These are phyloP conservation scores for Lydus trimaculatus DNA, from an alignment of 2,888 invertebrate species.

Conservation along the genomic window DNA sequence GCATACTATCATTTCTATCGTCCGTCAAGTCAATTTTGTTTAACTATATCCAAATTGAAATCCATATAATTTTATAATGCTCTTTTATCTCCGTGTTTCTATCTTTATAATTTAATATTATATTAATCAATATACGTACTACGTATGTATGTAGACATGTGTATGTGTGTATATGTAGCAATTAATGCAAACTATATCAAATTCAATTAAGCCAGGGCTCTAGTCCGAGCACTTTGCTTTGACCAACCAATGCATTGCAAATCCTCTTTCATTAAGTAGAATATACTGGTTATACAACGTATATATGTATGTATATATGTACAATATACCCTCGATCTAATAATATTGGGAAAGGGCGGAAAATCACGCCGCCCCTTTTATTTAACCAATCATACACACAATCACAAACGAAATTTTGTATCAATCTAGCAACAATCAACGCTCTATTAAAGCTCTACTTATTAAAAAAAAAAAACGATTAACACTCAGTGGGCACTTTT, in stretches of 20 bases:
- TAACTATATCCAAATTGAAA: too few species aligned
- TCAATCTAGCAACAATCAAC: not conserved
- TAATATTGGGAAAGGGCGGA: not conserved
- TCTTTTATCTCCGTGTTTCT: not conserved
- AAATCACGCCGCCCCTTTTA: conserved; percentile 1
- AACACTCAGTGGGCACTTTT: not conserved
- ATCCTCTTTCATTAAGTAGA: conserved; percentile 49
- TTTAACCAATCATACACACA: not conserved
- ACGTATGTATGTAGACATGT: conserved; percentile 43
- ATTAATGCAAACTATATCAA: conserved; percentile 57
- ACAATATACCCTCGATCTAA: not conserved
- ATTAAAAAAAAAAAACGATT: too few species aligned
- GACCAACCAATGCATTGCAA: conserved; percentile 53
- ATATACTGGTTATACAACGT: not conserved
- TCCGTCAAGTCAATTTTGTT: too few species aligned
- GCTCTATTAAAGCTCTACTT: too few species aligned
- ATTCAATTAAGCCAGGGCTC: conserved; percentile 52
- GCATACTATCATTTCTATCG: too few species aligned
- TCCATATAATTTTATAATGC: too few species aligned
- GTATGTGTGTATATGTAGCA: conserved; percentile 53
- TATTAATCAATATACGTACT: conserved; percentile 1
- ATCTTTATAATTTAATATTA: conserved; percentile 3
- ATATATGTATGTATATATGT: not conserved
- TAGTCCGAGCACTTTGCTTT: conserved; percentile 49
- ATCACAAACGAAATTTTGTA: not conserved